Conservation (phyloP, 2,888 invertebrate genomes). For the Hydrotaea diabolus region DNA sequence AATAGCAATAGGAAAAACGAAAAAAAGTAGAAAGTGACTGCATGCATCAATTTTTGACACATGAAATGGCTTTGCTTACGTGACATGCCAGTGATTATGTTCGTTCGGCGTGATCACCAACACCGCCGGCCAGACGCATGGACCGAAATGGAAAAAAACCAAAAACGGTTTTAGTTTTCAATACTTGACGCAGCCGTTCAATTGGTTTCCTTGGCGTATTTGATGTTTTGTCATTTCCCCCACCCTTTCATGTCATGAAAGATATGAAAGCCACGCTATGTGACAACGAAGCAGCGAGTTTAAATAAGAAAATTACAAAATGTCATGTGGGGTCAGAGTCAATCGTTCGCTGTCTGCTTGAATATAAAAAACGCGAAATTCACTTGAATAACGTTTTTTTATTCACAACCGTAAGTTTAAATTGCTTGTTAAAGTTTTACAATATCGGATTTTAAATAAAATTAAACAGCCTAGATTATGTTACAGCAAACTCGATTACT, state of each 20-base stretch:
- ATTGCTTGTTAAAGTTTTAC: conserved; percentile 7
- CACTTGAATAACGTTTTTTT: background rate
- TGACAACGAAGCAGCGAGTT: background rate
- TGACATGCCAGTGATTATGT: conserved; percentile 25
- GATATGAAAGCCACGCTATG: background rate
- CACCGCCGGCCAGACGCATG: background rate
- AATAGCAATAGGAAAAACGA: background rate
- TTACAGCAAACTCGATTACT: too few species aligned
- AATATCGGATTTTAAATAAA: too few species aligned
- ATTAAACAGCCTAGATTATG: too few species aligned
- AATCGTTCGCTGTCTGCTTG: background rate
- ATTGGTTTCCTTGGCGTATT: conserved; percentile 10
- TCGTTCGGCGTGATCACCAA: background rate
- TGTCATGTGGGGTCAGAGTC: conserved; percentile 51
- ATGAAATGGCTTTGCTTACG: conserved; percentile 26
- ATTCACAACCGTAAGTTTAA: background rate
- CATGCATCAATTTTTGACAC: conserved; percentile 63
- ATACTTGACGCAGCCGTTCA: background rate
- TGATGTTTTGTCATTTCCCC: background rate
- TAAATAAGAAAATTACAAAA: conserved; percentile 32
- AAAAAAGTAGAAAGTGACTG: conserved; percentile 50
- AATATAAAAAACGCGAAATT: conserved; percentile 12
- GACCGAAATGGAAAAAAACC: background rate
- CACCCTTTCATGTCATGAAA: background rate
- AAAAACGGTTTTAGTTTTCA: background rate